Conservation (phyloP, 2,888 invertebrate species). For the Sphaerophoria rueppellii region DNA sequence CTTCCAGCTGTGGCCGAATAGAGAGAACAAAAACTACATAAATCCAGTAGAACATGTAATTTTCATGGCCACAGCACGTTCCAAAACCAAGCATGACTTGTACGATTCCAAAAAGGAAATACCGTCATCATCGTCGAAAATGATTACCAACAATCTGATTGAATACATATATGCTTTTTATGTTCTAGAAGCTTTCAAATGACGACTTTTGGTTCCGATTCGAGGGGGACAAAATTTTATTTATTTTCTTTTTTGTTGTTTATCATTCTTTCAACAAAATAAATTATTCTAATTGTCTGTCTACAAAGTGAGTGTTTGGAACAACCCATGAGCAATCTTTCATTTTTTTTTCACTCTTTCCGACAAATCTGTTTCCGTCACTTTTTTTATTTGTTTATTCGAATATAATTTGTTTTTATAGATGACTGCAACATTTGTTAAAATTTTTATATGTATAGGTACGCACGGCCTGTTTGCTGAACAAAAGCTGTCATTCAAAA, state of each 20-base stretch:
- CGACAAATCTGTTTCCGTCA: slow-evolving; percentile 47
- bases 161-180: neutral
- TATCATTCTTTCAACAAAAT: neutral
- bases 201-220: slow-evolving; percentile 13
- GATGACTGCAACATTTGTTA: slow-evolving; percentile 31
- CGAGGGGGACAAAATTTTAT: slow-evolving; percentile 26
- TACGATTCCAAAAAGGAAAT: slow-evolving; percentile 34
- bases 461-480: slow-evolving; percentile 16
- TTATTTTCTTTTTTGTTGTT: neutral
- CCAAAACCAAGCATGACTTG: slow-evolving; percentile 21
- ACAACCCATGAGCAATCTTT: slow-evolving; percentile 22
- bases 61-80: slow-evolving; percentile 66
- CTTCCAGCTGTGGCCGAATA: slow-evolving; percentile 28
- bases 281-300: slow-evolving; percentile 45
- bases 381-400: slow-evolving; percentile 30
- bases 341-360: neutral
- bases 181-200: neutral
- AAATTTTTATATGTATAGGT: too few relatives aligned
- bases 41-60: slow-evolving; percentile 59
- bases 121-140: slow-evolving; percentile 4
- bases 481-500: slow-evolving; percentile 44
- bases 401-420: slow-evolving; percentile 7
- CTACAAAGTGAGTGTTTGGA: slow-evolving; percentile 9
- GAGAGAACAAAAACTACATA: neutral
- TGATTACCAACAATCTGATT: neutral